Conservation (phyloP, 2,113 vertebrate genomes). For the Lampris megalopsis region DNA sequence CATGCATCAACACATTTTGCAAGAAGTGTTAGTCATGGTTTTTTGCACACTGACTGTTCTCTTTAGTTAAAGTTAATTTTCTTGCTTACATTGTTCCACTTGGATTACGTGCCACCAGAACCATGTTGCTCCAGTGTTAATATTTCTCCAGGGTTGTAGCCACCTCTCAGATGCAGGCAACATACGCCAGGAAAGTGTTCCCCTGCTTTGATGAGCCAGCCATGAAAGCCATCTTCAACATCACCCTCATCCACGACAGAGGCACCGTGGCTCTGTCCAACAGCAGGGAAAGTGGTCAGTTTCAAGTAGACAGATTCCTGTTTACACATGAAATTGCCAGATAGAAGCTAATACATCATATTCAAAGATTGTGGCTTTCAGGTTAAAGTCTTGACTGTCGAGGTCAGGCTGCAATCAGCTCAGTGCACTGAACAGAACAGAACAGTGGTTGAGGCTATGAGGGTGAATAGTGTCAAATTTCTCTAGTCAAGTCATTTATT, state of each 20-base stretch:
- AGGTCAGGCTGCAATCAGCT: no score
- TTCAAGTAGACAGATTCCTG: background rate
- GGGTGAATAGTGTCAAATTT: background rate
- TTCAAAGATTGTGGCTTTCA: no score
- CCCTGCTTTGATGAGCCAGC: constrained; percentile 96
- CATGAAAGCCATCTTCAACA: constrained; percentile 91
- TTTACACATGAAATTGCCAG: background rate
- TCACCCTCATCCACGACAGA: constrained; percentile 83
- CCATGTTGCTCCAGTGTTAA: constrained; percentile 13
- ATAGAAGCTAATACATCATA: no score
- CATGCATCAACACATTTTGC: no score
- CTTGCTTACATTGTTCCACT: background rate
- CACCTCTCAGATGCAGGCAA: constrained; percentile 93
- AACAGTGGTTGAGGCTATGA: no score
- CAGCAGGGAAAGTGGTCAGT: constrained; percentile 73
- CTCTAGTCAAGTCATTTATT: background rate
- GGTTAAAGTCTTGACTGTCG: no score
- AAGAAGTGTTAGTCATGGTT: background rate
- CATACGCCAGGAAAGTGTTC: constrained; percentile 91
- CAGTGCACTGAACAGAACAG: no score
- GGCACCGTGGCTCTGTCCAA: constrained; percentile 86
- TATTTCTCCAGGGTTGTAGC: constrained; percentile 87
- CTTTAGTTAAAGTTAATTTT: background rate
- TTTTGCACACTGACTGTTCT: background rate
- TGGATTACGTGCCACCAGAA: background rate